Evolutionary conservation across 2,888 invertebrate genomes (phyloP), one percentile per base, ranked within the genome.

Genomic region (Coelogynopora nodosa): DNA sequence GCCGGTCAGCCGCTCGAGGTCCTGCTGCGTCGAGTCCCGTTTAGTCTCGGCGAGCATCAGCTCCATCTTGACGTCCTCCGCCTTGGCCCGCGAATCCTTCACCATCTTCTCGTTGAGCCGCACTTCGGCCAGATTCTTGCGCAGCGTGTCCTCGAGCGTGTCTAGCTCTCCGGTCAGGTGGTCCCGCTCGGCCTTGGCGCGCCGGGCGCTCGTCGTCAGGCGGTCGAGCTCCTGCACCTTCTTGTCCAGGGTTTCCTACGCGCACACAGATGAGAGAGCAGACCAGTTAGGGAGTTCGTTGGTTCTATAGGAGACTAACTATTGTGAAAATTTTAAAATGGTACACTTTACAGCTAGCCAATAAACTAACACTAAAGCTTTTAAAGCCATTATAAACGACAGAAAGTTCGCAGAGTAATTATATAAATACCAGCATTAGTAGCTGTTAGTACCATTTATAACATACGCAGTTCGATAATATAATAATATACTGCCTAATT

Each of bases 21-120:
- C 91, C 85, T 90, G 90, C 67, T 88, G 88, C 18, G 90, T 89
- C n/a, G 89, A 90, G 80, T 90, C 90, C 31, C 90, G 87, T 87
- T 91, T 91, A 87, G 91, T 90, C 87, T 91, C 91, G 0, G 90
- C 88, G 87, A 91, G 87, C 90, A 91, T 90, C 85, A 91, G 88
- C 87, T 90, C 90, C 0, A 90, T 90, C 87, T 91, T 90, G 30
- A 90, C 90, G 87, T 90, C 90, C 82, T 91, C 91, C 28, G 89
- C 89, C 87, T 90, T 89, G 18, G 89, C 89, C 67, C 90, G 88
- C 28, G 89, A 89, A 10, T 89, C 89, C 87, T 90, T 88, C 10
- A 88, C 31, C 67, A 87, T 85, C 82, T 85, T 87, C 67, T 89
- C 88, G 18, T 84, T 30, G 13, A 86, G 87, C 1, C 86, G 87